A percentile compares a stretch with the other conserved stretches of the same genome.
Conservation (phyloP, 1,140 invertebrate species). For the Latrodectus geometricus region DNA sequence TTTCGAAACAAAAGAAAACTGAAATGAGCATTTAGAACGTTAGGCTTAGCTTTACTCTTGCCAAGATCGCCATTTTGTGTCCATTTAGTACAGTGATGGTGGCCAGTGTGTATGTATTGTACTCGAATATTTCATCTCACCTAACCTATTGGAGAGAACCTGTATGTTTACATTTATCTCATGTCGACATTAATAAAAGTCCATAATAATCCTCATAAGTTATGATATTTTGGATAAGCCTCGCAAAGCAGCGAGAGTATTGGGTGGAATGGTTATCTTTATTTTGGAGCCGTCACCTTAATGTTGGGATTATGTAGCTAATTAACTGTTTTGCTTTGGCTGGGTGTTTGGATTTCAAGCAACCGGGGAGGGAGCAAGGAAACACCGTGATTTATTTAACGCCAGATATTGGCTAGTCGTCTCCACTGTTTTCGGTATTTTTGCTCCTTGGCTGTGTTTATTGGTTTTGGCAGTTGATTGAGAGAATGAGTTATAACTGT, state of each 20-base stretch:
- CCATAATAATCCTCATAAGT: conserved; percentile 35
- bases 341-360: conserved; percentile 33
- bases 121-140: conserved; percentile 38
- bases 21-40: background rate
- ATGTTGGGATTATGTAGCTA: conserved; percentile 52
- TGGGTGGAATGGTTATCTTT: conserved; percentile 37
- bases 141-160: conserved; percentile 32
- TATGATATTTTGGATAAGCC: conserved; percentile 52
- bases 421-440: background rate
- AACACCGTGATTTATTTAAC: conserved; percentile 25
- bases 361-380: background rate
- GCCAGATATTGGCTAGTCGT: background rate
- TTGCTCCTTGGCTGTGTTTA: background rate
- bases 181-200: conserved; percentile 51
- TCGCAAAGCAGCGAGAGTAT: background rate
- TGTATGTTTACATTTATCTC: conserved; percentile 46
- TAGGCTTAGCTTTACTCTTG: conserved; percentile 39
- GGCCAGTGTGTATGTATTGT: background rate
- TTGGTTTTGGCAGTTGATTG: background rate
- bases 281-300: conserved; percentile 46
- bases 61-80: conserved; percentile 26
- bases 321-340: conserved; percentile 39
- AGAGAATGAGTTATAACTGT: background rate
- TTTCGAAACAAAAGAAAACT: too few relatives aligned
- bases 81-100: conserved; percentile 15